Evolutionary conservation across 2,888 invertebrate species (phyloP).

Genomic region (Frankliniella intonsa): DNA sequence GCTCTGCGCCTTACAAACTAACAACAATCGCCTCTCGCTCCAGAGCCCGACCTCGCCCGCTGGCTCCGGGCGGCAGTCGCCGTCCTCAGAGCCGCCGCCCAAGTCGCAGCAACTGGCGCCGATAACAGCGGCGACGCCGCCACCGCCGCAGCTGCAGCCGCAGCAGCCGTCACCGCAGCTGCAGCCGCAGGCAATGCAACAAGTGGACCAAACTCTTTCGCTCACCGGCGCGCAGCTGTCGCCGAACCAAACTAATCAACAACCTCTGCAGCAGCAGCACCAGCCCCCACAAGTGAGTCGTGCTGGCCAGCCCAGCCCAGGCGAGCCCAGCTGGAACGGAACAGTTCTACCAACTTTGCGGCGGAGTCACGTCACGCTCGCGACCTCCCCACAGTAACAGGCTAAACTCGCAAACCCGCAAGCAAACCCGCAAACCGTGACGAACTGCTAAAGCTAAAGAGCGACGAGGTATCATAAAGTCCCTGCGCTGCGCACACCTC

Average conservation of each 20-base stretch:
- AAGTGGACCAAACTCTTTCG: conserved; percentile 12
- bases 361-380: background rate
- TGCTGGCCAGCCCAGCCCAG: background rate
- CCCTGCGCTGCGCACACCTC: too few relatives aligned
- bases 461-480: too few relatives aligned
- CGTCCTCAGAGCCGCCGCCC: background rate
- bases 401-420: background rate
- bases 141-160: background rate
- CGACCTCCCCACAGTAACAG: background rate
- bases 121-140: background rate
- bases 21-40: background rate
- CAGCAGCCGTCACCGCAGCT: background rate
- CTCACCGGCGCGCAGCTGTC: background rate
- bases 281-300: background rate
- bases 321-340: background rate
- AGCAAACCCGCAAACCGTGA: too few relatives aligned
- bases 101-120: background rate
- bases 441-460: too few relatives aligned
- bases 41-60: background rate
- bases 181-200: background rate
- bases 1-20: background rate
- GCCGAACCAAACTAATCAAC: background rate
- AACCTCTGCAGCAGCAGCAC: background rate
- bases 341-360: background rate
- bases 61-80: background rate